Conservation (phyloP, 2,113 vertebrate species). For the Hyperoodon ampullatus region DNA sequence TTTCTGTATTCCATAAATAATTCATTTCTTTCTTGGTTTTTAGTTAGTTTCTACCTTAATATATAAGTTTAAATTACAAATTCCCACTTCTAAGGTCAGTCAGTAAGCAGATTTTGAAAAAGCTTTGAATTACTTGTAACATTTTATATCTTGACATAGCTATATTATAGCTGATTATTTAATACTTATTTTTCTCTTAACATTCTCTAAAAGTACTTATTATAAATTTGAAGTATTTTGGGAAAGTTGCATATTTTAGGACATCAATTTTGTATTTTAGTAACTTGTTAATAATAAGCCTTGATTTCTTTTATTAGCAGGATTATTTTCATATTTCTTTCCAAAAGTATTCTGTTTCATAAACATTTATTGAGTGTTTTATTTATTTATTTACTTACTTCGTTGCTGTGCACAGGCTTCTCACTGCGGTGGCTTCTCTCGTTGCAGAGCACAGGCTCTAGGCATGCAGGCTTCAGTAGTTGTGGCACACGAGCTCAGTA, state of each 20-base stretch:
- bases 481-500: too few species aligned
- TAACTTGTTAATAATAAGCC: background rate
- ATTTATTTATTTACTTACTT: too few species aligned
- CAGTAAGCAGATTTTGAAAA: background rate
- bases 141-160: background rate
- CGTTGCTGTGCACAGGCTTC: too few species aligned
- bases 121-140: conserved; percentile 32
- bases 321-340: conserved; percentile 5
- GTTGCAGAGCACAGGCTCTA: too few species aligned
- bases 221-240: background rate
- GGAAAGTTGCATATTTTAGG: background rate
- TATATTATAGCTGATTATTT: conserved; percentile 20
- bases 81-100: background rate
- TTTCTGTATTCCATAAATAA: background rate
- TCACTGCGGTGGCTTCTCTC: too few species aligned
- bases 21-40: background rate
- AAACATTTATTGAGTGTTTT: background rate
- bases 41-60: background rate
- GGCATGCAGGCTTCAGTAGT: too few species aligned
- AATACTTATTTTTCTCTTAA: conserved; percentile 5
- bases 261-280: background rate
- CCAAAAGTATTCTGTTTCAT: background rate
- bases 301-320: background rate
- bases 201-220: background rate
- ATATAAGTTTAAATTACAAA: background rate